These are phyloP conservation scores for Chironomus tepperi DNA, from an alignment of 1,140 invertebrate species.

Conservation along the genomic window DNA sequence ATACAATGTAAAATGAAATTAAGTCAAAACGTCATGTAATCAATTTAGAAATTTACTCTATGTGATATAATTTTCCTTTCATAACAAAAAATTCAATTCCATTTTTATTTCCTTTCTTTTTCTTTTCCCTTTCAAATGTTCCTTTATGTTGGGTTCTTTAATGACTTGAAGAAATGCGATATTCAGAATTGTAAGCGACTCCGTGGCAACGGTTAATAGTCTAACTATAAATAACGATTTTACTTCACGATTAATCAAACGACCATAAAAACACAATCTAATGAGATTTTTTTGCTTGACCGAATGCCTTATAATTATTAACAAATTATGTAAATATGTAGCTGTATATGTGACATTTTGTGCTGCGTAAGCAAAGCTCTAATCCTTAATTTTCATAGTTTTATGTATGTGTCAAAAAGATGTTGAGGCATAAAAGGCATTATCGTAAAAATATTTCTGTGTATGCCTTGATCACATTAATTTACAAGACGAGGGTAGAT, in stretches of 20 bases:
- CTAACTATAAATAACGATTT: not conserved
- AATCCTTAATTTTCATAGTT: slow-evolving; percentile 8
- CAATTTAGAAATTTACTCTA: slow-evolving; percentile 6
- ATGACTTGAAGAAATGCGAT: not conserved
- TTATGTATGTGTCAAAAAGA: not conserved
- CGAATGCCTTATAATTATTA: not conserved
- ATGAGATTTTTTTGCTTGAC: not conserved
- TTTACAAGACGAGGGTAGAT: no score
- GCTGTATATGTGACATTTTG: not conserved
- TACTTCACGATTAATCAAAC: slow-evolving; percentile 4
- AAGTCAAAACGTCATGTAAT: not conserved
- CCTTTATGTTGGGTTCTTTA: not conserved
- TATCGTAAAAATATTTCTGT: no score
- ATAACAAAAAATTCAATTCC: not conserved
- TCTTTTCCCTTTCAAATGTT: not conserved
- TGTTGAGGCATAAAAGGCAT: no score
- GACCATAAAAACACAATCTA: slow-evolving; percentile 1
- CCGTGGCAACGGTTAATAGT: not conserved
- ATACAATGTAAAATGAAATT: not conserved
- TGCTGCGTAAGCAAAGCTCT: not conserved
- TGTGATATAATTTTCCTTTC: not conserved
- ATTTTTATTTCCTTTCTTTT: not conserved
- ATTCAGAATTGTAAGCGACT: not conserved
- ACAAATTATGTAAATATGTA: no score
- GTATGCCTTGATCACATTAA: no score